Conservation (phyloP, 1,140 invertebrate species). For the Hycleus phaleratus region DNA sequence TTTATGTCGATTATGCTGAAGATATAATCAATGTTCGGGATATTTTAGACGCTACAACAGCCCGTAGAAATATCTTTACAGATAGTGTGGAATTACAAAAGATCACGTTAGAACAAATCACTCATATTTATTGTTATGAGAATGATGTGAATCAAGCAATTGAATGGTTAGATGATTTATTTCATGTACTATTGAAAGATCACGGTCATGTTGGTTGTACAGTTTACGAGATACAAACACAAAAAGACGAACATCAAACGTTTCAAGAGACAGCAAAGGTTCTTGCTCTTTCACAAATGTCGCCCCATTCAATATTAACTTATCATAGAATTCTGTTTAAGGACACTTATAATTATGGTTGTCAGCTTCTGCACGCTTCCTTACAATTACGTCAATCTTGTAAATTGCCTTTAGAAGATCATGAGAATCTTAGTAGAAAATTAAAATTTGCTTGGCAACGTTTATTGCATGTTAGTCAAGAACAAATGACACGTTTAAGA, state of each 20-base stretch:
- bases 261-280: slow-evolving; percentile 73
- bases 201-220: slow-evolving; percentile 66
- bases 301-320: neutral
- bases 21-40: slow-evolving; percentile 65
- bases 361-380: slow-evolving; percentile 66
- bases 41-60: slow-evolving; percentile 56
- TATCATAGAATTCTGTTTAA: slow-evolving; percentile 33
- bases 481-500: slow-evolving; percentile 66
- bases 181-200: slow-evolving; percentile 58
- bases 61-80: slow-evolving; percentile 57
- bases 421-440: slow-evolving; percentile 46
- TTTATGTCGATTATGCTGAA: slow-evolving; percentile 61
- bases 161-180: slow-evolving; percentile 66
- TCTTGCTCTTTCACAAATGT: slow-evolving; percentile 23
- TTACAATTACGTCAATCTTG: slow-evolving; percentile 64
- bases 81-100: slow-evolving; percentile 65
- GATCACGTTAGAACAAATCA: slow-evolving; percentile 66
- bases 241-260: slow-evolving; percentile 67
- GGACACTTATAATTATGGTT: slow-evolving; percentile 74
- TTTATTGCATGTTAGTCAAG: slow-evolving; percentile 62
- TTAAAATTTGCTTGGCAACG: slow-evolving; percentile 62
- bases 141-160: slow-evolving; percentile 66
- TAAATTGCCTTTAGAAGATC: slow-evolving; percentile 53
- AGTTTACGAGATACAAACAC: slow-evolving; percentile 61
- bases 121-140: slow-evolving; percentile 67